phyloP scores from a whole-genome alignment of 2,113 vertebrate species.

The Ahaetulla prasina region DNA sequence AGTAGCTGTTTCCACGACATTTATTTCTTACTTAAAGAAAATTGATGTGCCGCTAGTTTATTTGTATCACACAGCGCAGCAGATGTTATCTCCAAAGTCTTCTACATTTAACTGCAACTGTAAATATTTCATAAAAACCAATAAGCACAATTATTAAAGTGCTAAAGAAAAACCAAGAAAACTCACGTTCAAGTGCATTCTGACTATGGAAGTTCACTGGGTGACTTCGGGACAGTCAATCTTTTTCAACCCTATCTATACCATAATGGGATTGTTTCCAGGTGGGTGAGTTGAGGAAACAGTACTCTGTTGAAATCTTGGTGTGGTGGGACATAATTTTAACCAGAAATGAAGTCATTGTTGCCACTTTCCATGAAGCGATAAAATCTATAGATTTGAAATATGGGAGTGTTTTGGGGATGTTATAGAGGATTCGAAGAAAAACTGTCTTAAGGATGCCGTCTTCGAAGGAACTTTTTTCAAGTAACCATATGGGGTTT shows the following conservation, averaged over 20 bases:
- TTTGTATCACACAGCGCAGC: conserved; percentile 1
- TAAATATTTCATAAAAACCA: neutral
- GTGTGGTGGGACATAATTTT: neutral
- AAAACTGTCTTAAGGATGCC: neutral
- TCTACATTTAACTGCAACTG: neutral
- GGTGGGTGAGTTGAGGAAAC: neutral
- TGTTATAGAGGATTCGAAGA: neutral
- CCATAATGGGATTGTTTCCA: neutral
- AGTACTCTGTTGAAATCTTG: neutral
- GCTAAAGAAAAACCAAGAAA: neutral
- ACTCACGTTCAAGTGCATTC: neutral
- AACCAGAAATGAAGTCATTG: conserved; percentile 6
- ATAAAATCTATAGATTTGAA: neutral
- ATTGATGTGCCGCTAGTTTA: conserved; percentile 16
- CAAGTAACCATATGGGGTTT: neutral
- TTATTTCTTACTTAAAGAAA: conserved; percentile 34
- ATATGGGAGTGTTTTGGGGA: conserved; percentile 22
- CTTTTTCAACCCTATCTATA: neutral
- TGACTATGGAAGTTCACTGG: neutral
- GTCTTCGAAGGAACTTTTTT: neutral
- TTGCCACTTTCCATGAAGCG: neutral
- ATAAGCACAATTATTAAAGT: neutral
- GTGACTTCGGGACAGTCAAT: neutral
- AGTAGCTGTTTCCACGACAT: conserved; percentile 19
- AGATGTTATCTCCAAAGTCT: neutral